phyloP scores from a whole-genome alignment of 2,888 invertebrate genomes.

The Spialia ferax region DNA sequence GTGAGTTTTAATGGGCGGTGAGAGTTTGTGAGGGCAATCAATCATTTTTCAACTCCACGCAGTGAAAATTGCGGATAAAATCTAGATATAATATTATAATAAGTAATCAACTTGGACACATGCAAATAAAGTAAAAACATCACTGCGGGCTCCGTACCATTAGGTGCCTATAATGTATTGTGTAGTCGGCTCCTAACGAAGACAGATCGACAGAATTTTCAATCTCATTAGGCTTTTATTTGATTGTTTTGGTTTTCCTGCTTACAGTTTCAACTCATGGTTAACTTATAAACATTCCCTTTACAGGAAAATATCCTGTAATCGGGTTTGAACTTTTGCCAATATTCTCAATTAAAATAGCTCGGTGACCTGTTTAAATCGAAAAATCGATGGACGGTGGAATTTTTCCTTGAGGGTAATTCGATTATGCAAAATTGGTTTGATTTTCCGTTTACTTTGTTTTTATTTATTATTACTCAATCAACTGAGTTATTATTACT shows the following conservation, averaged over 20 bases:
- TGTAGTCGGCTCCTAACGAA: conserved; percentile 52
- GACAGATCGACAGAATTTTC: conserved; percentile 58
- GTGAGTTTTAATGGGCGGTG: too few relatives aligned
- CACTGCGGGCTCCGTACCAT: conserved; percentile 37
- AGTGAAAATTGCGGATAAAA: neutral
- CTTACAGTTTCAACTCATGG: conserved; percentile 2
- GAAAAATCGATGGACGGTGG: conserved; percentile 21
- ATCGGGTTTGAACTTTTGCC: conserved; percentile 25
- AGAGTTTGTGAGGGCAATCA: too few relatives aligned
- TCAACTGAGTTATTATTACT: too few relatives aligned
- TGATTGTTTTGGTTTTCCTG: conserved; percentile 50
- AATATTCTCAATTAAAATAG: conserved; percentile 29
- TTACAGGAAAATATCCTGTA: conserved; percentile 19
- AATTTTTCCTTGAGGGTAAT: conserved; percentile 28
- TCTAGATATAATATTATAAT: neutral
- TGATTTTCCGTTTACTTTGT: neutral
- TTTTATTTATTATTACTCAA: neutral
- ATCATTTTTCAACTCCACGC: too few relatives aligned
- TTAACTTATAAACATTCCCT: conserved; percentile 17
- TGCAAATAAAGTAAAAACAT: neutral
- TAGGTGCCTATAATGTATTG: conserved; percentile 50
- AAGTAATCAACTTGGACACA: too few relatives aligned
- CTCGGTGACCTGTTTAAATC: conserved; percentile 15
- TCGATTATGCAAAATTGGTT: conserved; percentile 26
- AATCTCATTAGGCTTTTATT: conserved; percentile 57